phyloP scores from a whole-genome alignment of 2,797 vertebrate species.

The Pteronotus mesoamericanus region DNA sequence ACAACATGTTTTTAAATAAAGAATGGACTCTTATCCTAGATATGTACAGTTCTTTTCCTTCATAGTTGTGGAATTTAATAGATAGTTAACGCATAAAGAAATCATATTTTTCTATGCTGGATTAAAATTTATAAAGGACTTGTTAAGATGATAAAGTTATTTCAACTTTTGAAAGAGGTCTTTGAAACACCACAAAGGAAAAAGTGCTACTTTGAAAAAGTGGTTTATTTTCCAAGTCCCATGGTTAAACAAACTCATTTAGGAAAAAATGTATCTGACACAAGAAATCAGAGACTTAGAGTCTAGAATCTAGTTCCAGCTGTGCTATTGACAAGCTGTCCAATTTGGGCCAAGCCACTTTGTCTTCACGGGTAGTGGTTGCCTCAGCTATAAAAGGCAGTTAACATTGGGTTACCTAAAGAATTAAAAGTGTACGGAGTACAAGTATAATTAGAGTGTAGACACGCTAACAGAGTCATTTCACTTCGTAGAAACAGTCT shows the following conservation, averaged over 20 bases:
- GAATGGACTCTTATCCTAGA: not conserved
- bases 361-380: slow-evolving; percentile 7
- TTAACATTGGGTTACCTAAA: slow-evolving; percentile 1
- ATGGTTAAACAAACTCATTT: not conserved
- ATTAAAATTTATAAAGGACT: not conserved
- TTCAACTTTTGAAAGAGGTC: slow-evolving; percentile 15
- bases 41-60: not conserved
- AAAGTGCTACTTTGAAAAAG: not conserved
- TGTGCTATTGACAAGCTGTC: slow-evolving; percentile 35
- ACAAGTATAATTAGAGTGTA: not conserved
- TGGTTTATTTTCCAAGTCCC: not conserved
- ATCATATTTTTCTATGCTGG: not conserved
- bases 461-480: not conserved
- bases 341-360: not conserved
- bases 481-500: not conserved
- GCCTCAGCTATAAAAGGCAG: slow-evolving; percentile 30
- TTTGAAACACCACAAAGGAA: not conserved
- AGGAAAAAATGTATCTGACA: not conserved
- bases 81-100: not conserved
- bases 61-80: slow-evolving; percentile 16
- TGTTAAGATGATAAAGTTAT: not conserved
- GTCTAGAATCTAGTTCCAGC: not conserved
- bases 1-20: not conserved
- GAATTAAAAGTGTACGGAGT: not conserved
- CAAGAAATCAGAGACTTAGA: not conserved